Evolutionary conservation across 2,113 vertebrate species (phyloP).

Genomic region (Anoplopoma fimbria): DNA sequence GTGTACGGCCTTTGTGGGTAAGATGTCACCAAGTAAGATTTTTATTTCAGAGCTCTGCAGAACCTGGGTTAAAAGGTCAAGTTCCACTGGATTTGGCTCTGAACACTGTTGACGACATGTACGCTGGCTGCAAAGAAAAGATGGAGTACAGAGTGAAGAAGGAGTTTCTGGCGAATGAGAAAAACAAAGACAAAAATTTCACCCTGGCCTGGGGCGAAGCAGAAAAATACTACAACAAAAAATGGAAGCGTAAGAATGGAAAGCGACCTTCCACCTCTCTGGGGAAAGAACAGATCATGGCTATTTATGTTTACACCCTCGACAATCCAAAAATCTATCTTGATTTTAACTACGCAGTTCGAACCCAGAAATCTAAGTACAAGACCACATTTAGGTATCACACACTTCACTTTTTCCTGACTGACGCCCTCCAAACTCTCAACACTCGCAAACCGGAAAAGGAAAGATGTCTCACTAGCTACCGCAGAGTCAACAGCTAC

Average conservation of each 20-base stretch:
- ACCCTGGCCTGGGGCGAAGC: constrained; percentile 39
- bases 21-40: background rate
- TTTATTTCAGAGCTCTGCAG: background rate
- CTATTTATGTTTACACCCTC: constrained; percentile 55
- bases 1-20: background rate
- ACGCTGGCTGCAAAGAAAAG: constrained; percentile 38
- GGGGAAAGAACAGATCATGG: constrained; percentile 46
- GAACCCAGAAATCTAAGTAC: constrained; percentile 31
- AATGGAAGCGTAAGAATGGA: constrained; percentile 13
- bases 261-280: background rate
- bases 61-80: background rate
- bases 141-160: constrained; percentile 46
- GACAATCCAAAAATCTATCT: constrained; percentile 37
- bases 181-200: constrained; percentile 25
- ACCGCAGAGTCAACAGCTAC: constrained; percentile 19
- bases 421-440: constrained; percentile 50
- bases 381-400: constrained; percentile 57
- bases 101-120: constrained; percentile 58
- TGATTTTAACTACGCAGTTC: constrained; percentile 60
- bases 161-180: constrained; percentile 48
- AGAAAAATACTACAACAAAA: constrained; percentile 55
- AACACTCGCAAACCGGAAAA: background rate
- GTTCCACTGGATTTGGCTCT: constrained; percentile 34
- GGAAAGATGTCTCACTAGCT: constrained; percentile 32
- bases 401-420: constrained; percentile 59